Evolutionary conservation across 1,140 invertebrate species (phyloP).

Genomic region (Drosophila sechellia): DNA sequence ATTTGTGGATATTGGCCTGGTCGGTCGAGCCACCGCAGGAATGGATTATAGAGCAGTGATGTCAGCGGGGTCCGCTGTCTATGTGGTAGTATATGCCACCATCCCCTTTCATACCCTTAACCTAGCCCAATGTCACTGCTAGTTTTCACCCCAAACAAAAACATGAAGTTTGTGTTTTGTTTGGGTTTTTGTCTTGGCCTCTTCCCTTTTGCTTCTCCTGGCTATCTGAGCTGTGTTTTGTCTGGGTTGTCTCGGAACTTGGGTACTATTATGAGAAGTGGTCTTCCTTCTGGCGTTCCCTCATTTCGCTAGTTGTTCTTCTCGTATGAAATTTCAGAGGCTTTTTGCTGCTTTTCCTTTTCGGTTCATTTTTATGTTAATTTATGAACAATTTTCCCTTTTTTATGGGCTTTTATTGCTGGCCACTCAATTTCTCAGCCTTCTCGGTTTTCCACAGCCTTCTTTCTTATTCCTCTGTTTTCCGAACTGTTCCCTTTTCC

Average conservation of each 20-base stretch:
- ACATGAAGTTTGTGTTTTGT: constrained; percentile 41
- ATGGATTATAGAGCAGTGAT: constrained; percentile 42
- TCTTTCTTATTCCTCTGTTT: not conserved
- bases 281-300: not conserved
- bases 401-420: constrained; percentile 31
- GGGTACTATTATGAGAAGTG: constrained; percentile 18
- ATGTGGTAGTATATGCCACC: not conserved
- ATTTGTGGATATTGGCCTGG: constrained; percentile 8
- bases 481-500: constrained; percentile 4
- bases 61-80: constrained; percentile 38
- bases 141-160: constrained; percentile 15
- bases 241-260: constrained; percentile 36
- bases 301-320: not conserved
- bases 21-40: constrained; percentile 15
- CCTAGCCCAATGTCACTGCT: constrained; percentile 50
- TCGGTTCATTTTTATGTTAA: constrained; percentile 50
- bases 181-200: constrained; percentile 37
- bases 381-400: constrained; percentile 48
- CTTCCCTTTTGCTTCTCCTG: not conserved
- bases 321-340: constrained; percentile 18
- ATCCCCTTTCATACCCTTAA: constrained; percentile 19
- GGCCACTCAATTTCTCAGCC: constrained; percentile 35
- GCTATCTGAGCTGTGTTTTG: constrained; percentile 27
- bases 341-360: constrained; percentile 4
- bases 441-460: not conserved